Base-by-base conservation (phyloP, 2,797 vertebrate genomes). In the Sphenodon punctatus region DNA sequence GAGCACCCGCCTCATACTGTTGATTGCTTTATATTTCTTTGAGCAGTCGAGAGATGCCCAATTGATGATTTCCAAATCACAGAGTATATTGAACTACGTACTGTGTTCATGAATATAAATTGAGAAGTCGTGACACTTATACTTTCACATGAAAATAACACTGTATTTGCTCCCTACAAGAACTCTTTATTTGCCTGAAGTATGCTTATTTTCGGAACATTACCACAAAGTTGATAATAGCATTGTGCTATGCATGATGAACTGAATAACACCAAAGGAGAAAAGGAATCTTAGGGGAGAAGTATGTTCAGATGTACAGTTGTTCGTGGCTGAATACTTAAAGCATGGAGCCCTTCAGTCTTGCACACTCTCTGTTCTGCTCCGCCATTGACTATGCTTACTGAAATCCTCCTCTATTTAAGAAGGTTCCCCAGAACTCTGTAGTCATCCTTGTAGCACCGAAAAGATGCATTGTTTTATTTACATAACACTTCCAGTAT, bases 71-170 rank as follows among this genome's bases (percentile, higher is more conserved):
- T 51, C 56, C 16, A 45, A 68, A 56, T 60, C 23, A 17, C 42
- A 65, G 66, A 46, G 41, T 82, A 75, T 89, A 91, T 75, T 78
- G 80, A 89, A 79, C 77, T 25, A 2, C 19, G 39, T 80, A 65
- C 65, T 68, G 45, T 68, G 45, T 88, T 94, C 88, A 90, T 93
- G 88, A 93, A 93, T 94, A 93, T 88, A 92, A 93, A 94, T 84
- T 56, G 75, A 89, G 69, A 42, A 70, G 72, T 75, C 4, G 3
- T 80, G 85, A 72, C 43, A 64, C 56, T 61, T 38, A 66, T 90
- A 53, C 87, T 87, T 90, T 77, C 48, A n/a, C 63, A 78, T 64
- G 63, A 88, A 93, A 92, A 90, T 67, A 32, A 42, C 27, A 71
- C 48, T 63, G 43, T 67, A 75, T 58, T 66, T 75, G 51, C 42